phyloP scores from a whole-genome alignment of 53 echinoderm and acorn worm genomes.

The Actinopyga echinites region DNA sequence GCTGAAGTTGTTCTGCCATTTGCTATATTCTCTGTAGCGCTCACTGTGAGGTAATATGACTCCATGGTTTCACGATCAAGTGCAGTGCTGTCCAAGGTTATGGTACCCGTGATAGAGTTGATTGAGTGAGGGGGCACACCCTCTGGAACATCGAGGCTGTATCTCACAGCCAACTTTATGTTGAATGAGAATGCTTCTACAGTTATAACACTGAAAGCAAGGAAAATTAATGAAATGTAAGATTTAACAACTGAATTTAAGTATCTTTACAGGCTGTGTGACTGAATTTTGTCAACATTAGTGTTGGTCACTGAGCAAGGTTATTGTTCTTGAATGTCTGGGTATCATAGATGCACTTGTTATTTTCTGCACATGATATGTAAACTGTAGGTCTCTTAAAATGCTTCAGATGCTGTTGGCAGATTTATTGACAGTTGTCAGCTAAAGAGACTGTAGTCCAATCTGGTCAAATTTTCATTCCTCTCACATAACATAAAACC shows the following conservation, averaged over 20 bases:
- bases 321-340: too few relatives aligned
- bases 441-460: too few relatives aligned
- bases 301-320: too few relatives aligned
- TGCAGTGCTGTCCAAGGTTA: conserved; percentile 46
- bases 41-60: conserved; percentile 62
- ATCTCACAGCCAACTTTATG: conserved; percentile 46
- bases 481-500: too few relatives aligned
- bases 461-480: too few relatives aligned
- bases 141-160: conserved; percentile 7
- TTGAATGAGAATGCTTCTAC: conserved; percentile 53
- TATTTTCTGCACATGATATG: too few relatives aligned
- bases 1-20: conserved; percentile 42
- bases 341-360: too few relatives aligned
- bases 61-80: conserved; percentile 54
- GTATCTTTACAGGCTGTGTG: too few relatives aligned
- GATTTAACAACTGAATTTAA: background rate
- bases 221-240: background rate
- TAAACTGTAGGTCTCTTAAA: too few relatives aligned
- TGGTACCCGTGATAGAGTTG: conserved; percentile 41
- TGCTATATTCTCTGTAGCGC: conserved; percentile 51
- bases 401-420: too few relatives aligned
- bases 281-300: too few relatives aligned
- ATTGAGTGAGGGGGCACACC: conserved; percentile 57
- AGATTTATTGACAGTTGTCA: too few relatives aligned
- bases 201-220: conserved; percentile 30